phyloP scores from a whole-genome alignment of 1,140 invertebrate species.

The Bombus waltoni region DNA sequence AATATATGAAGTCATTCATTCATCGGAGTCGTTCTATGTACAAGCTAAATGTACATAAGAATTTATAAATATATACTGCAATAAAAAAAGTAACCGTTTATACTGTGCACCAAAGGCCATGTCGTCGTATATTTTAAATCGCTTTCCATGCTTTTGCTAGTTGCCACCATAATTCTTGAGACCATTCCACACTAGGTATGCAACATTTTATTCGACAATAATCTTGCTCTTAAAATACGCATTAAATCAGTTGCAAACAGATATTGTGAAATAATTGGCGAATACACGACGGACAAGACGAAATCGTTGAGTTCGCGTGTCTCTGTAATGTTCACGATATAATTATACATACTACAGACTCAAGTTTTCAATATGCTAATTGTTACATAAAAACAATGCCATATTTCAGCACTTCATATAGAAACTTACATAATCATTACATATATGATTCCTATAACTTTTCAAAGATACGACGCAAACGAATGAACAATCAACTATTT shows the following conservation, averaged over 20 bases:
- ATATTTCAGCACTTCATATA: slow-evolving; percentile 35
- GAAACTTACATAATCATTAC: slow-evolving; percentile 55
- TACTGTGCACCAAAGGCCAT: slow-evolving; percentile 66
- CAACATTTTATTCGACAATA: slow-evolving; percentile 24
- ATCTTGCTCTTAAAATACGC: slow-evolving; percentile 30
- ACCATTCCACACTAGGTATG: slow-evolving; percentile 8
- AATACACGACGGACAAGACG: background rate
- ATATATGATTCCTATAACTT: slow-evolving; percentile 1
- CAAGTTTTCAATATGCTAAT: slow-evolving; percentile 49
- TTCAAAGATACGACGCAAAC: slow-evolving; percentile 3
- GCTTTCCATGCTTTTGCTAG: slow-evolving; percentile 33
- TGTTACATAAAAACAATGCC: slow-evolving; percentile 59
- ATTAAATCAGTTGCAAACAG: slow-evolving; percentile 28
- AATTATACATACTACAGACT: slow-evolving; percentile 22
- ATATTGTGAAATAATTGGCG: slow-evolving; percentile 3
- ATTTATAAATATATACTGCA: slow-evolving; percentile 54
- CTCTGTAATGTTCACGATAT: slow-evolving; percentile 22
- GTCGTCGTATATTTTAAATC: slow-evolving; percentile 56
- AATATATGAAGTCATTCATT: slow-evolving; percentile 65
- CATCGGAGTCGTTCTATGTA: slow-evolving; percentile 62
- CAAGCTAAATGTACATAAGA: slow-evolving; percentile 68
- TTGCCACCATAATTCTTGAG: slow-evolving; percentile 15
- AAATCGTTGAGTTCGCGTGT: slow-evolving; percentile 42
- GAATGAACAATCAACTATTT: slow-evolving; percentile 4
- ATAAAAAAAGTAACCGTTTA: slow-evolving; percentile 65